Conservation (phyloP, 2,888 invertebrate genomes). For the Criorhina ranunculi region DNA sequence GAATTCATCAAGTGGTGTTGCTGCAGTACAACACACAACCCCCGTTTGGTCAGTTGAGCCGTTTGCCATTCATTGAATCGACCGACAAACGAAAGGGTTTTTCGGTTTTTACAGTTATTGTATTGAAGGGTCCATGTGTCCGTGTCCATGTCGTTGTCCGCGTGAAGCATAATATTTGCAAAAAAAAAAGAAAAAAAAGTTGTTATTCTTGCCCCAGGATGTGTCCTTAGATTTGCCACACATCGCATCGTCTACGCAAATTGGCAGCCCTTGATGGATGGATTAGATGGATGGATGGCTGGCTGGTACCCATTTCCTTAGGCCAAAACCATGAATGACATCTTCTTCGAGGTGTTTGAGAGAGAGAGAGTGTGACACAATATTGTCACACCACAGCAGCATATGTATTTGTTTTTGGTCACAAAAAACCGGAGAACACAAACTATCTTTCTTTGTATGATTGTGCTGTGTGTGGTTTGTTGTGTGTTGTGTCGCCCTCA, state of each 20-base stretch:
- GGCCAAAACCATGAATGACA: slow-evolving; percentile 39
- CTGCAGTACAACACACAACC: slow-evolving; percentile 27
- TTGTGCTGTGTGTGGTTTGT: slow-evolving; percentile 34
- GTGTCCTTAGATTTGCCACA: slow-evolving; percentile 63
- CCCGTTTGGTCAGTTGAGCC: slow-evolving; percentile 61
- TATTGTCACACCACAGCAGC: slow-evolving; percentile 54
- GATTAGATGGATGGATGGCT: slow-evolving; percentile 62
- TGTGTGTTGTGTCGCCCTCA: slow-evolving; percentile 48
- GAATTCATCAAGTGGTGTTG: slow-evolving; percentile 56
- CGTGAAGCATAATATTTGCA: slow-evolving; percentile 36
- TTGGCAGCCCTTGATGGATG: slow-evolving; percentile 70
- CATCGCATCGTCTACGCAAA: slow-evolving; percentile 57
- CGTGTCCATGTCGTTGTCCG: too few species aligned
- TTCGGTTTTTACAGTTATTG: slow-evolving; percentile 15
- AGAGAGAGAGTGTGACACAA: slow-evolving; percentile 17
- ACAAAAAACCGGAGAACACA: slow-evolving; percentile 20
- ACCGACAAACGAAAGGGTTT: slow-evolving; percentile 56
- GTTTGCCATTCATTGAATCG: slow-evolving; percentile 14
- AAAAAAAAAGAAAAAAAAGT: slow-evolving; percentile 25
- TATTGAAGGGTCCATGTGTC: slow-evolving; percentile 59
- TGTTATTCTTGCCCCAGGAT: slow-evolving; percentile 66
- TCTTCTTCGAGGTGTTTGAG: slow-evolving; percentile 5
- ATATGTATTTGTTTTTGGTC: slow-evolving; percentile 68
- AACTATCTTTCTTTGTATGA: slow-evolving; percentile 42
- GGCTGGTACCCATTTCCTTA: slow-evolving; percentile 46